Base-by-base conservation (phyloP, 2,888 invertebrate genomes). In the Eubasilissa splendida region DNA sequence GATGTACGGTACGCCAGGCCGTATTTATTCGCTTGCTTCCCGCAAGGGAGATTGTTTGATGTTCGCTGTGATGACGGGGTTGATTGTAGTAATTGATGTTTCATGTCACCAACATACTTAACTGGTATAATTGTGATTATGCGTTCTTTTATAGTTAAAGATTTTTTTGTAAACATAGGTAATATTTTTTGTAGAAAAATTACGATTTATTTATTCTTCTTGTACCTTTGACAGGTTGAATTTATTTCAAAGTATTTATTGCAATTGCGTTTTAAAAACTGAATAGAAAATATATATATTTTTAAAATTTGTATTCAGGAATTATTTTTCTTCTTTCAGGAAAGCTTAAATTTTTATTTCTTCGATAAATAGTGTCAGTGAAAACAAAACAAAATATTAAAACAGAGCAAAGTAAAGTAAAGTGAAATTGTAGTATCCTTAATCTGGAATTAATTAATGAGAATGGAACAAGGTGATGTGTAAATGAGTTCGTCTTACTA, bases 401-500 rank as follows among this genome's bases (percentile, higher is more conserved):
- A 42, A 42, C 7, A 42, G 4, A 42, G 4, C 7, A 33, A 31
- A 63, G 10, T 9, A 33, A 31, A 63, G 10, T 9, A n/a, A 33
- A 33, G 42, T 9, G 12, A 63, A 63, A 33, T 63, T 33, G 33
- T 33, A 7, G n/a, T 58, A n/a, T 58, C 58, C 2, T 58, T 12
- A 58, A 58, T 58, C 9, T 58, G 58, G 58, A n/a, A 58, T 8
- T 4, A 58, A 58, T 8, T 58, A 58, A 31, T 4, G 8, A 42
- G 66, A 5, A 66, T 12, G 66, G 66, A 33, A 31, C 3, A 56
- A 65, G 60, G 63, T 52, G 12, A 78, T 79, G 79, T 74, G 56
- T 65, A 33, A 73, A 79, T 73, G 79, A 73, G 60, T 73, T 60
- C 71, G 8, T 33, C 50, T n/a, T 31, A 53, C 54, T 22, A 65